Evolutionary conservation across 2,113 vertebrate species (phyloP), one percentile per base, ranked within the genome.

Genomic region (Varanus salvator): DNA sequence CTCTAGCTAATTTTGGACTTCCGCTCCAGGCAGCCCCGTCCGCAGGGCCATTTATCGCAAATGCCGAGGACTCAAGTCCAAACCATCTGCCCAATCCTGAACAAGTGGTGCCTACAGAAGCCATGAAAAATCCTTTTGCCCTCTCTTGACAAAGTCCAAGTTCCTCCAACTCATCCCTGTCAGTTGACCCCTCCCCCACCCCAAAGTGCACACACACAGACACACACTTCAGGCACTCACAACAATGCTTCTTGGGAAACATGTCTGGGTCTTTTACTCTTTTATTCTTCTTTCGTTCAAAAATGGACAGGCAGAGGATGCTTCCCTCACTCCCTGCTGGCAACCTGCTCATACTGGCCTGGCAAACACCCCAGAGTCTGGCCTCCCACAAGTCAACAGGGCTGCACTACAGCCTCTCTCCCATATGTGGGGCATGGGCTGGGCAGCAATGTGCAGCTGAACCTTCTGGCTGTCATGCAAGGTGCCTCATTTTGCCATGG

Each of bases 241-340:
- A 66, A 23, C 19, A 83, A 78, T 34, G 60, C 64, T 78, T 80
- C 23, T 2, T 74, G 54, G 94, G 81, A 96, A 97, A 97, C 86
- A 6, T 34, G 48, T 38, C 44, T 14, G 95, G 94, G 95, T 95
- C 94, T 87, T 94, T 97, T 95, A 96, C 97, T 96, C 96, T 92
- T 96, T 95, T 95, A 95, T 96, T 96, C 2, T 8, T 88, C 93
- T 91, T n/a, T 74, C 72, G 52, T 68, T 87, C 91, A 93, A 89
- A 91, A 94, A 91, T 25, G 0, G 90, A 90, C 2, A 64, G 85
- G 15, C 27, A 0, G 52, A 85, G 54, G 14, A 17, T 27, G 44
- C 0, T 68, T 68, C 91, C 71, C 0, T 27, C 69, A 0, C 0
- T 8, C 0, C n/a, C 9, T n/a, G n/a, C n/a, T n/a, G n/a, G n/a